Conservation (phyloP, 2,888 invertebrate genomes). For the Merodon equestris region DNA sequence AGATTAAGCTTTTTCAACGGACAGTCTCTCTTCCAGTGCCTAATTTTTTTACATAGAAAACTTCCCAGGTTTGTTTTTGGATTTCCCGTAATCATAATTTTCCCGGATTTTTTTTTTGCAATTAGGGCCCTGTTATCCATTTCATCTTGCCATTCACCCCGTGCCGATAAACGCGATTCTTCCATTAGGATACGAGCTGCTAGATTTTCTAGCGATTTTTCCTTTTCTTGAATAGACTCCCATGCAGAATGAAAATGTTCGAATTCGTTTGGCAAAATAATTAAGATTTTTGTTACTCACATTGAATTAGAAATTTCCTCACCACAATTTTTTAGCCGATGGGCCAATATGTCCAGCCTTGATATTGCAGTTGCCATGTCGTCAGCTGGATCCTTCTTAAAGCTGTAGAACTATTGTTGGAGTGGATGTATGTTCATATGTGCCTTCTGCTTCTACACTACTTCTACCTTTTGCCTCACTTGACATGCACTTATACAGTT, state of each 20-base stretch:
- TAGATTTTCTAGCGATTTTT: constrained; percentile 32
- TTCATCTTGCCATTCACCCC: constrained; percentile 14
- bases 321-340: constrained; percentile 45
- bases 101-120: constrained; percentile 2
- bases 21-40: constrained; percentile 10
- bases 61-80: too few species aligned
- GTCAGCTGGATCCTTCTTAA: constrained; percentile 17
- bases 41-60: constrained; percentile 8
- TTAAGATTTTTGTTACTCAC: constrained; percentile 34
- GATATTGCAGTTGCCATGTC: too few species aligned
- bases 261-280: constrained; percentile 16
- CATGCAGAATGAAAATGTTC: constrained; percentile 34
- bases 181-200: constrained; percentile 26
- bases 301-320: too few species aligned
- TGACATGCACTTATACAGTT: constrained; percentile 25
- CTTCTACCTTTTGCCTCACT: constrained; percentile 11
- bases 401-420: constrained; percentile 16
- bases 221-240: constrained; percentile 26
- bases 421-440: too few species aligned
- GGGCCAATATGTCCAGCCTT: constrained; percentile 29
- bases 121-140: constrained; percentile 12
- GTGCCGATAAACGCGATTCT: constrained; percentile 16
- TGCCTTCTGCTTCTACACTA: constrained; percentile 11
- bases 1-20: constrained; percentile 21
- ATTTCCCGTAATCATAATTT: constrained; percentile 2